These are phyloP conservation scores for Philotrypesis tridentata DNA, from an alignment of 1,140 invertebrate genomes.

Conservation along the genomic window DNA sequence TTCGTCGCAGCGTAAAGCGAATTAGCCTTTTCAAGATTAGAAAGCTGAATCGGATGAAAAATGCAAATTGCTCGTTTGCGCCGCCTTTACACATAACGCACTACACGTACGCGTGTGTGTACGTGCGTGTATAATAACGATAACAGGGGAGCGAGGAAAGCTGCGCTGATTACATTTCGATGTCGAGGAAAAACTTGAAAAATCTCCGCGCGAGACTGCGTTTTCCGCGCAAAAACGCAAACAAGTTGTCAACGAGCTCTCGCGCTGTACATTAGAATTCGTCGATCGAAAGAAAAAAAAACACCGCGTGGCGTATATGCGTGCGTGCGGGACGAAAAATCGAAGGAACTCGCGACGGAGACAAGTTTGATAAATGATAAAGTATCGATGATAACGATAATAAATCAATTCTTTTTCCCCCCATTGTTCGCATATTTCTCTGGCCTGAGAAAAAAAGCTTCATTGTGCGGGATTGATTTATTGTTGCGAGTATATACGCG, in stretches of 20 bases:
- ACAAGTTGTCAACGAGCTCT: background rate
- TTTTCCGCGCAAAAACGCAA: background rate
- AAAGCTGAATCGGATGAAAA: too few species aligned
- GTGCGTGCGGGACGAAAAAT: constrained; percentile 4
- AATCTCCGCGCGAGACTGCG: too few species aligned
- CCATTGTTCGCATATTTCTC: constrained; percentile 16
- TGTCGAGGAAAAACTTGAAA: background rate
- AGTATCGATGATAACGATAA: constrained; percentile 34
- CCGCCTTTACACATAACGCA: too few species aligned
- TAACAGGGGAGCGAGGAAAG: too few species aligned
- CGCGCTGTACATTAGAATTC: background rate
- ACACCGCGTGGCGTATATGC: background rate
- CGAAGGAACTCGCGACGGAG: constrained; percentile 2
- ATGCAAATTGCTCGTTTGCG: too few species aligned
- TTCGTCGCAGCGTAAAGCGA: too few species aligned
- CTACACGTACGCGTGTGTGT: too few species aligned
- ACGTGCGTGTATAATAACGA: too few species aligned
- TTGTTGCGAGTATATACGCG: constrained; percentile 7
- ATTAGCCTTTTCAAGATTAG: too few species aligned
- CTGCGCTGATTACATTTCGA: too few species aligned
- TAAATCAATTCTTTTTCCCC: constrained; percentile 32
- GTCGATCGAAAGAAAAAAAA: background rate
- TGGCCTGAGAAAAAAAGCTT: constrained; percentile 1
- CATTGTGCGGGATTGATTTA: constrained; percentile 20
- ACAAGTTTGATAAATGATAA: constrained; percentile 44